phyloP scores from a whole-genome alignment of 1,140 invertebrate genomes.

The Drosophila ambigua region DNA sequence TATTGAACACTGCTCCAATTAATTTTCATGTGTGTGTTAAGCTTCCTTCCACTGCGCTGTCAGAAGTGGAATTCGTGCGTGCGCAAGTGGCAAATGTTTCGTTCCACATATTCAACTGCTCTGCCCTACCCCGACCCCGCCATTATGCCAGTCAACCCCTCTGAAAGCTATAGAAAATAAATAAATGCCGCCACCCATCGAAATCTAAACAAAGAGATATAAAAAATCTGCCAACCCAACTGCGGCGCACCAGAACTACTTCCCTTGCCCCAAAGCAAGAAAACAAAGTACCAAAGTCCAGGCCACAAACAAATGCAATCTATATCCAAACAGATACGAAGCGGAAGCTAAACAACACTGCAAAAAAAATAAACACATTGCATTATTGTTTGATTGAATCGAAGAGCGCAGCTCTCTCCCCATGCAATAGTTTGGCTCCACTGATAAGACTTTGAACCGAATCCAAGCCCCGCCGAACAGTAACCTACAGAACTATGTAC shows the following conservation, averaged over 20 bases:
- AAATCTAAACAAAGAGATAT: conserved; percentile 60
- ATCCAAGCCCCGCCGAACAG: not conserved
- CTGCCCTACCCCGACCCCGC: no score
- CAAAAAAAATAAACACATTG: conserved; percentile 1
- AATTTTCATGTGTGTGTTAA: conserved; percentile 23
- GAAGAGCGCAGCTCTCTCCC: conserved; percentile 15
- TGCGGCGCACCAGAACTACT: conserved; percentile 41
- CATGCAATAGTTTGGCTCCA: not conserved
- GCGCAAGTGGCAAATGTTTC: conserved; percentile 36
- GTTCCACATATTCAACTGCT: conserved; percentile 10
- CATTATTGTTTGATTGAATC: conserved; percentile 1
- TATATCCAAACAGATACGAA: conserved; percentile 21
- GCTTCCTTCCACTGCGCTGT: not conserved
- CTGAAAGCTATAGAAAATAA: conserved; percentile 25
- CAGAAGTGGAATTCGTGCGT: conserved; percentile 29
- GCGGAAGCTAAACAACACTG: conserved; percentile 16
- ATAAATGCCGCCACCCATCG: conserved; percentile 54
- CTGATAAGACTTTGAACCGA: conserved; percentile 19
- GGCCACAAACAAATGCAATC: conserved; percentile 30
- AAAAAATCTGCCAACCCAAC: conserved; percentile 55
- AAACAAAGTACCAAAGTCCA: conserved; percentile 41
- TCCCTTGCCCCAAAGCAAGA: conserved; percentile 23
- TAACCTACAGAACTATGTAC: no score
- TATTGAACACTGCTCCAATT: conserved; percentile 41
- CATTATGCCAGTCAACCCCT: not conserved